phyloP scores from a whole-genome alignment of 2,113 vertebrate species.

The Chinchilla lanigera region DNA sequence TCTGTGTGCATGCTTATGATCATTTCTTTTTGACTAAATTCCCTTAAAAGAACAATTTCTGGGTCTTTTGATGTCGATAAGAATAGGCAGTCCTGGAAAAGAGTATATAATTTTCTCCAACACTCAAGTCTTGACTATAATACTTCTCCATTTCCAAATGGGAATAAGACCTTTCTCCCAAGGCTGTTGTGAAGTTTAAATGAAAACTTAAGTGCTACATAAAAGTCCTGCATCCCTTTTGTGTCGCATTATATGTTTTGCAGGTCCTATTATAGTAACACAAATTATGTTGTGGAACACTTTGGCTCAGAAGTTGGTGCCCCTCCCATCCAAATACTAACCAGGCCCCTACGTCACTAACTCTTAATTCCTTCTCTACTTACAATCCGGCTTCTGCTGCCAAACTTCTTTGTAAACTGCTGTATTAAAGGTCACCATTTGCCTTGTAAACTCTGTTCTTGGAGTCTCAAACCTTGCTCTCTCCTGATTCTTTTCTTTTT shows the following conservation, averaged over 20 bases:
- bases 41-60: constrained; percentile 16
- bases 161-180: neutral
- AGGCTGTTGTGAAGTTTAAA: neutral
- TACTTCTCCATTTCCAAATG: neutral
- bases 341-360: neutral
- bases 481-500: neutral
- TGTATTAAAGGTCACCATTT: neutral
- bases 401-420: neutral
- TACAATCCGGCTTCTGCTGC: neutral
- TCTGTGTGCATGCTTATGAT: neutral
- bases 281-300: neutral
- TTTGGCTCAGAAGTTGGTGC: neutral
- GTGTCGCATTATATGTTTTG: neutral
- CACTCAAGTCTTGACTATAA: neutral
- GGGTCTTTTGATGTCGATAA: neutral
- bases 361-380: neutral
- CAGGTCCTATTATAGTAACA: neutral
- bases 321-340: no score
- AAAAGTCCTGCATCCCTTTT: neutral
- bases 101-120: neutral
- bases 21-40: neutral
- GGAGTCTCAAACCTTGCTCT: neutral
- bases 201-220: neutral
- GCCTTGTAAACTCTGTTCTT: neutral
- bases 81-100: neutral